Conservation (phyloP, 2,888 invertebrate genomes). For the Phoenoteleia sp. region DNA sequence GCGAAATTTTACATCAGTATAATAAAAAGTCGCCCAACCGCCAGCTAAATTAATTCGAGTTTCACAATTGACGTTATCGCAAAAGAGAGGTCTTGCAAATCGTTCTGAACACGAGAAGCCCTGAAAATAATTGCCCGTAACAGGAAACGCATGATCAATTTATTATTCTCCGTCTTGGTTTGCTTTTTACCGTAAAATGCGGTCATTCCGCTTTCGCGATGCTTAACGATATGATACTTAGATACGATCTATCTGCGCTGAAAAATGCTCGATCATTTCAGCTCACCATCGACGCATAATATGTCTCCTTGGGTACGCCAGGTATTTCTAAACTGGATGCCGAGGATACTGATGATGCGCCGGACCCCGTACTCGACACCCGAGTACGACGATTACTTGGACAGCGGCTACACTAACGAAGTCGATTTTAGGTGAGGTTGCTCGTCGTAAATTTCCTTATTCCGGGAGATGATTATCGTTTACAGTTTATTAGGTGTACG, state of each 20-base stretch:
- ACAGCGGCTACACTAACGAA: constrained; percentile 94
- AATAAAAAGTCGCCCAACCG: no score
- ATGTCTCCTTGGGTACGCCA: constrained; percentile 97
- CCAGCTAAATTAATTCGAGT: no score
- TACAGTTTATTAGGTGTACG: constrained; percentile 24
- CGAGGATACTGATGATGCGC: constrained; percentile 96
- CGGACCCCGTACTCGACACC: constrained; percentile 95
- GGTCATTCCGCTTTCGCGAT: constrained; percentile 26
- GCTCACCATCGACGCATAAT: constrained; percentile 97
- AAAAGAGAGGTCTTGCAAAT: not conserved
- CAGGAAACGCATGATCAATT: constrained; percentile 42
- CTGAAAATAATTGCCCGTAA: constrained; percentile 5
- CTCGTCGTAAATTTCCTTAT: constrained; percentile 26
- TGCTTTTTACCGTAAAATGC: constrained; percentile 23
- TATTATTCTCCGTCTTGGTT: constrained; percentile 7
- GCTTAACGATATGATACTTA: constrained; percentile 16
- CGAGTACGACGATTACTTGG: constrained; percentile 94
- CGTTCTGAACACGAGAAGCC: not conserved
- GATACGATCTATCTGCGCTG: constrained; percentile 19
- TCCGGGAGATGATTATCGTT: constrained; percentile 25
- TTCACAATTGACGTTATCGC: not conserved
- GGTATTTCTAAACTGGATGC: constrained; percentile 97
- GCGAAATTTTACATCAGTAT: no score
- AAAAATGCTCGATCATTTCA: constrained; percentile 82
- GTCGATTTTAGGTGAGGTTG: constrained; percentile 92